Evolutionary conservation across 1,140 invertebrate species (phyloP).

Genomic region (Rhagoletis pomonella): DNA sequence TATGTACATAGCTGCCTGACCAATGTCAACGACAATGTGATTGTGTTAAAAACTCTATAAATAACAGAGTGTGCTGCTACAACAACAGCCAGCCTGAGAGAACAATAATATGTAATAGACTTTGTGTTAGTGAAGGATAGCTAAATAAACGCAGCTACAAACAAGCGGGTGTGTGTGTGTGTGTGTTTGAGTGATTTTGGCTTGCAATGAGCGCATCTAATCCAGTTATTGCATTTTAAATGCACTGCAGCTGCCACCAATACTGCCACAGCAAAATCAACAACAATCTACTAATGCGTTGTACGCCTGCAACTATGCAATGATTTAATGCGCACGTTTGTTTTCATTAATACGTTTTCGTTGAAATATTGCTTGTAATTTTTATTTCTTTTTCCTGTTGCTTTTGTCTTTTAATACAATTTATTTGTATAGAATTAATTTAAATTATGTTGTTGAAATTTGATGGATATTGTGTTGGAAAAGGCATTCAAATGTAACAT

Average conservation of each 20-base stretch:
- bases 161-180: neutral
- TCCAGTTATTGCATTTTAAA: slow-evolving; percentile 57
- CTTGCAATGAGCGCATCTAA: slow-evolving; percentile 53
- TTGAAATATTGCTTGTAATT: neutral
- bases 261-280: neutral
- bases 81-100: neutral
- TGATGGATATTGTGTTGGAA: no score
- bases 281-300: no score
- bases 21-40: slow-evolving; percentile 25
- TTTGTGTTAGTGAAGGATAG: slow-evolving; percentile 19
- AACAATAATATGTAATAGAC: slow-evolving; percentile 41
- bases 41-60: slow-evolving; percentile 46
- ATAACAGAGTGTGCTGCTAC: slow-evolving; percentile 30
- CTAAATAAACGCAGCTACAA: no score
- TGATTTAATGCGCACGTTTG: slow-evolving; percentile 43
- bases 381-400: slow-evolving; percentile 7
- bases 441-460: neutral
- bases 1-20: neutral
- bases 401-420: neutral
- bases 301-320: slow-evolving; percentile 46
- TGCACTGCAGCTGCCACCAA: slow-evolving; percentile 26
- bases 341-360: slow-evolving; percentile 40
- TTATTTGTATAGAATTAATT: neutral
- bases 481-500: no score
- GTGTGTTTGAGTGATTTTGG: neutral